Conservation (phyloP, 2,888 invertebrate species). For the Trachelus troglodyta region DNA sequence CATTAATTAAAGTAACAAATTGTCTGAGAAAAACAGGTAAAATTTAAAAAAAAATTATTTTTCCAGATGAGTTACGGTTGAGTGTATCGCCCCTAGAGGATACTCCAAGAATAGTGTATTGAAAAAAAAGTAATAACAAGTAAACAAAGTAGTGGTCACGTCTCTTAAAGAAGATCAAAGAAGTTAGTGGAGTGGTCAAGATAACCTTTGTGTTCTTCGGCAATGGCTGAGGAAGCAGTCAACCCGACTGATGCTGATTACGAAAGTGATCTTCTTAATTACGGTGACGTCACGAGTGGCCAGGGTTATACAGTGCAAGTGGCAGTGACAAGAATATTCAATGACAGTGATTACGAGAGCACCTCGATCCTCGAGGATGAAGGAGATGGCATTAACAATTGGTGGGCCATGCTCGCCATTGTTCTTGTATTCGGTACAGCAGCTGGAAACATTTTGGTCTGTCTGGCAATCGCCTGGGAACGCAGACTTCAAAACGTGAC, state of each 20-base stretch:
- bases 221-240: conserved; percentile 19
- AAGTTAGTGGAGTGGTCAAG: not conserved
- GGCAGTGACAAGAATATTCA: conserved; percentile 36
- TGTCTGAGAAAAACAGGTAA: not conserved
- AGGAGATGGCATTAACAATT: conserved; percentile 70
- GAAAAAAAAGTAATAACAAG: not conserved
- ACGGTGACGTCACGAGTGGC: not conserved
- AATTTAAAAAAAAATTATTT: not conserved
- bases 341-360: conserved; percentile 28
- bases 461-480: conserved; percentile 92
- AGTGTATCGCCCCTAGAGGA: conserved; percentile 10
- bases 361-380: conserved; percentile 11
- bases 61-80: conserved; percentile 30
- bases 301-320: conserved; percentile 30
- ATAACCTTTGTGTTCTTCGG: conserved; percentile 10
- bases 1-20: not conserved
- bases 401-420: conserved; percentile 85
- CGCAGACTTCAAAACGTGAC: conserved; percentile 94
- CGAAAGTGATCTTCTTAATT: not conserved
- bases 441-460: conserved; percentile 93
- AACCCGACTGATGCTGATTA: not conserved
- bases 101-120: conserved; percentile 9
- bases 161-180: not conserved
- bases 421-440: conserved; percentile 87
- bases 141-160: not conserved